A percentile compares a stretch with the other conserved stretches of the same genome.
Conservation (phyloP, 2,113 vertebrate genomes). For the Prunella himalayana region DNA sequence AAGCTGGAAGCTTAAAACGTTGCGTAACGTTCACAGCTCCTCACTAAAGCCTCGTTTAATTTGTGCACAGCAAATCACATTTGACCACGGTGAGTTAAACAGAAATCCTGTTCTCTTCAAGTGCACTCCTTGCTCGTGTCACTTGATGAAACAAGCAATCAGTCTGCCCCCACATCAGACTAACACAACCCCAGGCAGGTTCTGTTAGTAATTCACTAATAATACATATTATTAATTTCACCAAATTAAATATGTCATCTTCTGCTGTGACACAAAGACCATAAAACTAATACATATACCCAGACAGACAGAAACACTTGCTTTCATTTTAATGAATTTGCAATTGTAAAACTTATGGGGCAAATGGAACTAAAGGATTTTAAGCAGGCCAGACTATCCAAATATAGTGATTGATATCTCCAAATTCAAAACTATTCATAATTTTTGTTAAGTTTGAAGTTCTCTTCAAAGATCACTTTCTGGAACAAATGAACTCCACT, state of each 20-base stretch:
- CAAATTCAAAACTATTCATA: background rate
- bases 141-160: background rate
- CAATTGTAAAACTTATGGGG: background rate
- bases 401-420: background rate
- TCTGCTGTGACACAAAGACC: background rate
- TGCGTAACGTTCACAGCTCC: background rate
- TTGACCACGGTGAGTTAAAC: background rate
- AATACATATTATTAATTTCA: background rate
- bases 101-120: background rate
- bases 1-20: background rate
- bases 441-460: background rate
- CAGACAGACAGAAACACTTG: background rate
- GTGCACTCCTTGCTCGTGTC: fast-evolving
- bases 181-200: background rate
- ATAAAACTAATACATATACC: background rate
- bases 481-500: background rate
- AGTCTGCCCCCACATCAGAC: background rate
- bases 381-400: background rate
- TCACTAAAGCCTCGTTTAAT: background rate
- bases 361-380: background rate
- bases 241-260: background rate
- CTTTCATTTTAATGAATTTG: background rate
- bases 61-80: background rate
- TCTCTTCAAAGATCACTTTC: background rate
- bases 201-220: background rate